Evolutionary conservation across 2,888 invertebrate genomes (phyloP), one percentile per base, ranked within the genome.

Genomic region (Latheticus oryzae): DNA sequence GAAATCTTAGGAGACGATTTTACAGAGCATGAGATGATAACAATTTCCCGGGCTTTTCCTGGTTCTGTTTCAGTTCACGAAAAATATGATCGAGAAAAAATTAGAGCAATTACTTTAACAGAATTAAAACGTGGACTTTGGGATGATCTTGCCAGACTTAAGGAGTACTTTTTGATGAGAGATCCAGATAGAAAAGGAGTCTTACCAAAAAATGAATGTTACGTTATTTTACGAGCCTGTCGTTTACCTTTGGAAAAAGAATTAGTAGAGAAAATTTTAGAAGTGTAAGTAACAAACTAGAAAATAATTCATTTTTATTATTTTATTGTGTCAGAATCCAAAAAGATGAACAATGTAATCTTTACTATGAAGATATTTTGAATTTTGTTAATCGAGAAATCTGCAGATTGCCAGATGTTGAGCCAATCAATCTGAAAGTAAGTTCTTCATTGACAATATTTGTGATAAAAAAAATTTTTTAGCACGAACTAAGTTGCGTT

Each of bases 1-100:
- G 83, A 85, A 65, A 80, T 90, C 42, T 82, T 90, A 80, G 86
- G 85, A 5, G 83, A 85, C 16, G 80, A 84, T 63, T 87, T 92
- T 76, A 87, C 86, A 0, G 90, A 92, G 69, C 93, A 93, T 61
- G 93, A 93, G 78, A 88, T 91, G 73, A 80, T 92, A 2, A 90
- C 91, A 0, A 78, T 93, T 5, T 85, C 88, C 7, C 83, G 93
- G 62, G 81, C 84, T 63, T 93, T 90, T 76, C 86, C 88, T 0
- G 86, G 87, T 3, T 15, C 8, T 9, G 8, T 24, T 3, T n/a
- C 7, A n/a, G 1, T 19, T 1, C 5, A 8, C 2, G 61, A 79
- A 11, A 70, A 79, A 73, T 71, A 76, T 76, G 70, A 78, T 74
- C 16, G 80, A 72, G 71, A 81, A 58, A 78, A 84, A 64, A 73